These are phyloP conservation scores for Lates calcarifer DNA, from an alignment of 2,113 vertebrate genomes.

Conservation along the genomic window DNA sequence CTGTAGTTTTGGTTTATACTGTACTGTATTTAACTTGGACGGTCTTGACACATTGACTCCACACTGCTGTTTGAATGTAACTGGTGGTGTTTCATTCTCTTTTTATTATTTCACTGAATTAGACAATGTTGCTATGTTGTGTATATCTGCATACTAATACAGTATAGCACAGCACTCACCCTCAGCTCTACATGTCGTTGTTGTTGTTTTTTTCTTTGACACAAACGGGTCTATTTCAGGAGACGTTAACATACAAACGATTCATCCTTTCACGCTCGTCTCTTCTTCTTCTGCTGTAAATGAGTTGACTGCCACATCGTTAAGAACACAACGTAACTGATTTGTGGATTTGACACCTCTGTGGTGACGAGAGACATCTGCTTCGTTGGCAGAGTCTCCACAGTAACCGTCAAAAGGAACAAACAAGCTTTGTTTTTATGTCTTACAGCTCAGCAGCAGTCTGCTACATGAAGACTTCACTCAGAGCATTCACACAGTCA, in stretches of 20 bases:
- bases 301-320: not conserved
- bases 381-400: constrained; percentile 13
- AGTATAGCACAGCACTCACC: constrained; percentile 64
- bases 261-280: not conserved
- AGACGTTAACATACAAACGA: not conserved
- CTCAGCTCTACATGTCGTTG: constrained; percentile 12
- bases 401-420: constrained; percentile 2
- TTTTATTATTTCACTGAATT: constrained; percentile 68
- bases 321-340: constrained; percentile 18
- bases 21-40: constrained; percentile 71
- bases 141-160: constrained; percentile 71
- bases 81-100: constrained; percentile 62
- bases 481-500: too few relatives aligned
- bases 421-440: not conserved
- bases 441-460: not conserved
- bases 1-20: constrained; percentile 65
- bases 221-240: not conserved
- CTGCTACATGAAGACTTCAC: too few relatives aligned
- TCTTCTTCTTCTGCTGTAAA: not conserved
- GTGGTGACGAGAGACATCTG: constrained; percentile 52
- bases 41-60: constrained; percentile 62
- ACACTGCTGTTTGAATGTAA: constrained; percentile 80
- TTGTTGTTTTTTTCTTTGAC: not conserved
- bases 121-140: constrained; percentile 70
- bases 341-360: constrained; percentile 12